These are phyloP conservation scores for Chrysochloris asiatica DNA, from an alignment of 2,113 vertebrate species.

Conservation along the genomic window DNA sequence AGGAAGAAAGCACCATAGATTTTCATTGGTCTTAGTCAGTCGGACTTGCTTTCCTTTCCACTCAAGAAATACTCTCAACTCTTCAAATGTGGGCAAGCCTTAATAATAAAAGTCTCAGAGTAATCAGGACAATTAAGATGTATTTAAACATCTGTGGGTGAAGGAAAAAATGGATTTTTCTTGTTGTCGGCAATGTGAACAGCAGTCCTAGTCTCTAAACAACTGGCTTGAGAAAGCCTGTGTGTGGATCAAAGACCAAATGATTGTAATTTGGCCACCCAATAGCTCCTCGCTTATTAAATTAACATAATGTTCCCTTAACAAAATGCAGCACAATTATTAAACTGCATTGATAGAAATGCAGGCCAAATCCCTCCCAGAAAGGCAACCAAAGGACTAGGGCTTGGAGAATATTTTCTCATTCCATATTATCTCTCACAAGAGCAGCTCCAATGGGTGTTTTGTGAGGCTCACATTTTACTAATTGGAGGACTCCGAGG, in stretches of 20 bases:
- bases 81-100: constrained; percentile 55
- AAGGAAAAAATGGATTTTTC: constrained; percentile 63
- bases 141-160: constrained; percentile 63
- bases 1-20: neutral
- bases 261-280: constrained; percentile 64
- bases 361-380: neutral
- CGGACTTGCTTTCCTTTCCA: neutral
- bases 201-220: constrained; percentile 57
- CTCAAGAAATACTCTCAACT: constrained; percentile 10
- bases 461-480: neutral
- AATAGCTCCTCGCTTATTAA: constrained; percentile 57
- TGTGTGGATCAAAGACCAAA: constrained; percentile 74
- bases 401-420: neutral
- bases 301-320: constrained; percentile 60
- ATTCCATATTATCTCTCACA: neutral
- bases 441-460: neutral
- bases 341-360: constrained; percentile 9
- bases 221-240: constrained; percentile 22
- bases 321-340: constrained; percentile 48
- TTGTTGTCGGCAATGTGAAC: constrained; percentile 64
- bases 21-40: neutral
- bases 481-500: neutral
- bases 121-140: constrained; percentile 78
- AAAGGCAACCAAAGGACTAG: neutral
- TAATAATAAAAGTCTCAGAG: constrained; percentile 53